Conservation (phyloP, 2,888 invertebrate genomes). For the Bruchidius siliquastri region DNA sequence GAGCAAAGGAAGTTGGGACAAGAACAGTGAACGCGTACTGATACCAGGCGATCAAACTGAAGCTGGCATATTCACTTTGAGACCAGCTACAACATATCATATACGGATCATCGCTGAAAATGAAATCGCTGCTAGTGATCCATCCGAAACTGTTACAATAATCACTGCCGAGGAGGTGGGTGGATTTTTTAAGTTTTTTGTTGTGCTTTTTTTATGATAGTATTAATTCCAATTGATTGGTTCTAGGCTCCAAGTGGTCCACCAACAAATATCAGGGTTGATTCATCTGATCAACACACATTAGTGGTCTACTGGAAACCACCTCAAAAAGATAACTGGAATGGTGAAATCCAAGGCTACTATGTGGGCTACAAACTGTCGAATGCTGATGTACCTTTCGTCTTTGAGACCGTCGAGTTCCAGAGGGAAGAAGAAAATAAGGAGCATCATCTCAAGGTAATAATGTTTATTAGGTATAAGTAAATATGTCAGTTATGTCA, state of each 20-base stretch:
- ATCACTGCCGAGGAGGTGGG: constrained; percentile 86
- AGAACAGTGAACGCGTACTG: constrained; percentile 80
- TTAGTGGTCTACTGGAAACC: constrained; percentile 88
- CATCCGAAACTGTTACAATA: constrained; percentile 88
- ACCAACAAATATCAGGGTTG: constrained; percentile 78
- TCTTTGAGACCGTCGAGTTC: constrained; percentile 88
- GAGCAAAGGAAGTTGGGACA: constrained; percentile 76
- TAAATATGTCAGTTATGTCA: too few relatives aligned
- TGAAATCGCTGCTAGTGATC: constrained; percentile 86
- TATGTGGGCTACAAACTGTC: constrained; percentile 86
- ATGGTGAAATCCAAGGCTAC: constrained; percentile 86
- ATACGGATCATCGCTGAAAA: constrained; percentile 91
- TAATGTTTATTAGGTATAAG: neutral
- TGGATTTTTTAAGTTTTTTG: constrained; percentile 33
- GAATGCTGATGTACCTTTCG: constrained; percentile 78
- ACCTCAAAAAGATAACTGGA: constrained; percentile 84
- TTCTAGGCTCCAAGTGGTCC: constrained; percentile 57
- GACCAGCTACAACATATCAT: constrained; percentile 90
- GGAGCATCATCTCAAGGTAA: constrained; percentile 70
- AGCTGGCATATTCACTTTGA: constrained; percentile 82
- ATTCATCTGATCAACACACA: constrained; percentile 82
- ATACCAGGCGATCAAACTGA: constrained; percentile 87
- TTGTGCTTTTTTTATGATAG: constrained; percentile 17
- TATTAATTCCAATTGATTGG: neutral
- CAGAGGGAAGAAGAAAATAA: constrained; percentile 88